Conservation (phyloP, 1,140 invertebrate species). For the Cryptotermes secundus region DNA sequence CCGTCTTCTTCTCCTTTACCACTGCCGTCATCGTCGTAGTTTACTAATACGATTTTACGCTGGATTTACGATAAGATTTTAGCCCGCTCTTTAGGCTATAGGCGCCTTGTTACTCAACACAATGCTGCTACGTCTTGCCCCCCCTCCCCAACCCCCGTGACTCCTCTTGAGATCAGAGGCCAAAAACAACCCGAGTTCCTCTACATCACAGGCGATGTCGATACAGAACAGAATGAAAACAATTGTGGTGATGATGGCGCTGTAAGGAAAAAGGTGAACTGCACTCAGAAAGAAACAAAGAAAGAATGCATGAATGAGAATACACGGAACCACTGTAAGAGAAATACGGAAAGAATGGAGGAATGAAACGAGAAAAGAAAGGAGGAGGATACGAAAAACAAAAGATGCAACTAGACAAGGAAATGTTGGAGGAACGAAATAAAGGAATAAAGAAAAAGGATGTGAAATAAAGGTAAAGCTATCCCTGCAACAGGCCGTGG, state of each 20-base stretch:
- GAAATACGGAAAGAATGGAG: not conserved
- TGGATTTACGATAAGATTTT: slow-evolving; percentile 46
- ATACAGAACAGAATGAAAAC: no score
- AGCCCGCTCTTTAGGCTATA: slow-evolving; percentile 33
- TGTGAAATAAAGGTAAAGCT: no score
- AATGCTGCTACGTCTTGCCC: not conserved
- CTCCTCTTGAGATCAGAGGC: slow-evolving; percentile 49
- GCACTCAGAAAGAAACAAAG: not conserved
- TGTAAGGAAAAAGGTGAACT: not conserved
- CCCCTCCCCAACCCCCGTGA: slow-evolving; percentile 41
- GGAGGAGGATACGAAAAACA: no score
- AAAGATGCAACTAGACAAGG: no score
- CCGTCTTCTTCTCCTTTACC: slow-evolving; percentile 23
- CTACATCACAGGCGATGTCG: slow-evolving; percentile 31
- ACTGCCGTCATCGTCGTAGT: slow-evolving; percentile 21
- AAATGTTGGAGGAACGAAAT: no score
- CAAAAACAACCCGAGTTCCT: slow-evolving; percentile 50
- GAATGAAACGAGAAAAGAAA: no score
- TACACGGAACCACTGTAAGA: no score
- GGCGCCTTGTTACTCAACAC: slow-evolving; percentile 28
- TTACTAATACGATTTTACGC: slow-evolving; percentile 54
- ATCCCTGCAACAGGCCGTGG: no score
- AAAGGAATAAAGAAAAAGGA: no score
- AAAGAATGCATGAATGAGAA: no score
- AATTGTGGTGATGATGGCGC: no score